These are phyloP conservation scores for Muscicapa adusta DNA, from an alignment of 2,113 vertebrate species.

Conservation along the genomic window DNA sequence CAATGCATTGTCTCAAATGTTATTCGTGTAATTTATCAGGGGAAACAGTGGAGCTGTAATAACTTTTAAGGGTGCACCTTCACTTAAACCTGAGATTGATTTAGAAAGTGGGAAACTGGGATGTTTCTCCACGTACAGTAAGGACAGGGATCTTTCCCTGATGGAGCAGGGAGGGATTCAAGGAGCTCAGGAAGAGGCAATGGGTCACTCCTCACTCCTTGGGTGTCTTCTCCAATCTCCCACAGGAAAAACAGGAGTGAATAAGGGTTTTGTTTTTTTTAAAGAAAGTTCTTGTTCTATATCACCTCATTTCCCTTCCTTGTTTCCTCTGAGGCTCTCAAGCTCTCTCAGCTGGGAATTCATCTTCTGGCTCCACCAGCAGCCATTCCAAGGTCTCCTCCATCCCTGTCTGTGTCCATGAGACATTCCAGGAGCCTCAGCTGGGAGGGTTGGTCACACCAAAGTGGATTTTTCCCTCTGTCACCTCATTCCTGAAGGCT, in stretches of 20 bases:
- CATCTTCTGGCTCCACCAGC: background rate
- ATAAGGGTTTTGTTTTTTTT: background rate
- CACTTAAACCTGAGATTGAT: constrained; percentile 79
- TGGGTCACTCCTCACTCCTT: background rate
- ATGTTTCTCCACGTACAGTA: constrained; percentile 16
- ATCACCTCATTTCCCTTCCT: background rate
- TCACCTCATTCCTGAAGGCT: background rate
- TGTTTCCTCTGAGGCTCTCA: background rate
- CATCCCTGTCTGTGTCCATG: rapidly evolving
- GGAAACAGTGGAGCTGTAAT: constrained; percentile 75
- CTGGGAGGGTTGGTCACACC: background rate
- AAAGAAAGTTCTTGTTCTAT: background rate
- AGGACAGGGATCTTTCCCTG: constrained; percentile 17
- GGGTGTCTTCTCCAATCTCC: background rate
- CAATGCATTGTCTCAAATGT: constrained; percentile 85
- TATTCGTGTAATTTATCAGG: constrained; percentile 85
- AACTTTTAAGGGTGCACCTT: constrained; percentile 80
- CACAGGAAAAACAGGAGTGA: background rate
- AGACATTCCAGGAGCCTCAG: background rate
- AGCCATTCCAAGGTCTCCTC: background rate
- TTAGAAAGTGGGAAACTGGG: constrained; percentile 60
- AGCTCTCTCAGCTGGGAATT: rapidly evolving
- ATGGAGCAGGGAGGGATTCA: background rate
- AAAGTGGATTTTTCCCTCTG: background rate
- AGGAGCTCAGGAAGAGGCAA: background rate